These are phyloP conservation scores for Drosophila algonquin DNA, from an alignment of 2,888 invertebrate species.

Conservation along the genomic window DNA sequence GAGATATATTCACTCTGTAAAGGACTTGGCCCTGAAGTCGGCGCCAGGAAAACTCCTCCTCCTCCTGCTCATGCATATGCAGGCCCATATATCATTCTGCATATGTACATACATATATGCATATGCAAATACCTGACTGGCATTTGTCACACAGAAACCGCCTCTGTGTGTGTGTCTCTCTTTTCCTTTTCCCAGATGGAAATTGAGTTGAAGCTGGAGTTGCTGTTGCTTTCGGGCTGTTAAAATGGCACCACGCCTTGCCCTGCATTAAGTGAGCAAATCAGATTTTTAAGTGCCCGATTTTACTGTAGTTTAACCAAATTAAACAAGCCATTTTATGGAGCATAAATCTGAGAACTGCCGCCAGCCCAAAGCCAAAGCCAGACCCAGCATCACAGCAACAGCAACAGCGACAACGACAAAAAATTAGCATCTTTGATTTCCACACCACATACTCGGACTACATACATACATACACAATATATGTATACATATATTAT, in stretches of 20 bases:
- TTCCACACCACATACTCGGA: slow-evolving; percentile 50
- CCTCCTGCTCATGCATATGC: slow-evolving; percentile 44
- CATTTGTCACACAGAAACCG: slow-evolving; percentile 54
- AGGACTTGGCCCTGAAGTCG: slow-evolving; percentile 47
- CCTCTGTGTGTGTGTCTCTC: slow-evolving; percentile 18
- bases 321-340: slow-evolving; percentile 55
- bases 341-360: slow-evolving; percentile 45
- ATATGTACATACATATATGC: slow-evolving; percentile 31
- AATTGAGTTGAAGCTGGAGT: slow-evolving; percentile 6
- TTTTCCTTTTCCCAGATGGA: slow-evolving; percentile 1
- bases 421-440: slow-evolving; percentile 76
- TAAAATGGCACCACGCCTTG: slow-evolving; percentile 67
- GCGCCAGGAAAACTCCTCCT: slow-evolving; percentile 50
- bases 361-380: slow-evolving; percentile 10
- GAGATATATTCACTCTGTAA: slow-evolving; percentile 9
- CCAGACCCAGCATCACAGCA: slow-evolving; percentile 15
- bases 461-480: neutral
- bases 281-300: slow-evolving; percentile 49
- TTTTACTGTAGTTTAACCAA: slow-evolving; percentile 53
- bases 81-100: slow-evolving; percentile 64
- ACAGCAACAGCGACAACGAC: slow-evolving; percentile 2
- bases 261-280: slow-evolving; percentile 50
- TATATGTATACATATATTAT: slow-evolving; percentile 2
- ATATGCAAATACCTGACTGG: slow-evolving; percentile 53
- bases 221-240: slow-evolving; percentile 27